These are phyloP conservation scores for Salarias fasciatus DNA, from an alignment of 2,797 vertebrate genomes.

Conservation along the genomic window DNA sequence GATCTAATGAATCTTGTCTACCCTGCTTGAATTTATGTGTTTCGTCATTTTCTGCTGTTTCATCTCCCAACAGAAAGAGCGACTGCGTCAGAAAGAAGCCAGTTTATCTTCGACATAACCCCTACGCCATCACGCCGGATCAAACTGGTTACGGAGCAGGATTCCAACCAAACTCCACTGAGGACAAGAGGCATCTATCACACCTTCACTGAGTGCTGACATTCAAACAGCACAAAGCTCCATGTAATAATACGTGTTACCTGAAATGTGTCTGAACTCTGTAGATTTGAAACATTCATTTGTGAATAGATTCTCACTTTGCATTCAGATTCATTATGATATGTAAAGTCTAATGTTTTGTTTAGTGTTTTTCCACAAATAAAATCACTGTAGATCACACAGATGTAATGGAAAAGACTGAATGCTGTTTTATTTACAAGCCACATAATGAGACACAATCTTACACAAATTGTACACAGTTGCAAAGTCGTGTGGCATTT, in stretches of 20 bases:
- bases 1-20: no score
- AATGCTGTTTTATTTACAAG: conserved; percentile 62
- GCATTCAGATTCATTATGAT: conserved; percentile 17
- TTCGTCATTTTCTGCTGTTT: neutral
- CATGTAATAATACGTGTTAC: neutral
- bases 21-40: no score
- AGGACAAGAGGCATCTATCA: neutral
- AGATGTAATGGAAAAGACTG: conserved; percentile 7
- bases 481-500: conserved; percentile 43
- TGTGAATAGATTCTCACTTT: conserved; percentile 12
- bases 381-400: conserved; percentile 35
- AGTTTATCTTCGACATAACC: conserved; percentile 78
- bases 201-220: neutral
- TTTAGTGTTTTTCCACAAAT: conserved; percentile 47
- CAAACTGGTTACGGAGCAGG: neutral
- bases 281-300: neutral
- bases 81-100: conserved; percentile 93
- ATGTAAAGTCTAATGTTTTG: neutral
- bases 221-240: conserved; percentile 10
- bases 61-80: conserved; percentile 87
- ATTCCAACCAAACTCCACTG: conserved; percentile 2
- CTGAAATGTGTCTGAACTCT: conserved; percentile 21
- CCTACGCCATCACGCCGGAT: conserved; percentile 1
- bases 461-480: conserved; percentile 40
- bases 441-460: conserved; percentile 6